Base-by-base conservation (phyloP, 2,888 invertebrate genomes). In the Diarsia brunnea region DNA sequence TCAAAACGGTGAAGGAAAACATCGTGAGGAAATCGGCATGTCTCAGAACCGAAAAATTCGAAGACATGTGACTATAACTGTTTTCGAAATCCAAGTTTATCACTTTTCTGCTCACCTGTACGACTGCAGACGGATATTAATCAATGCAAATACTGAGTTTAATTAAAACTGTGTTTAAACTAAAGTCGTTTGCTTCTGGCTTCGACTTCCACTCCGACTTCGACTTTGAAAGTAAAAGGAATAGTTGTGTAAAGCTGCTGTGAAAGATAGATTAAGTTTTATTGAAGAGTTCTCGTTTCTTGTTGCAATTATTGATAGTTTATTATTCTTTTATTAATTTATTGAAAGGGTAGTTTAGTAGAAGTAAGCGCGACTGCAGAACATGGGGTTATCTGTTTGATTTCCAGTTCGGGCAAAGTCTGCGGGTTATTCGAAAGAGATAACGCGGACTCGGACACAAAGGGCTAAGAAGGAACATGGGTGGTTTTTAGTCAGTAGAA, bases 51-150 rank as follows among this genome's bases (percentile, higher is more conserved):
- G n/a, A n/a, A n/a, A n/a, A n/a, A n/a, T n/a, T n/a, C n/a, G n/a
- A n/a, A n/a, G n/a, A n/a, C n/a, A n/a, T n/a, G n/a, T n/a, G n/a
- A n/a, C n/a, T n/a, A n/a, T n/a, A n/a, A n/a, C n/a, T n/a, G n/a
- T n/a, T n/a, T 38, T 38, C 47, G 16, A 47, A 47, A 47, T 53
- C 11, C 7, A 38, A 38, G 8, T 38, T 8, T 8, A 38, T 14
- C 73, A 75, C 69, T 80, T 78, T 21, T 72, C 27, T 0, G 0
- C 38, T 31, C 76, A 31, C 31, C 79, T 75, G 82, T 88, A 86
- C 80, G 60, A 1, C 43, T 61, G 73, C 79, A 86, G 88, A 88
- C 87, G 21, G 83, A 81, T 79, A 88, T 88, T 83, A 86, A 88
- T 88, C 85, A 86, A 84, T 79, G 85, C 79, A 81, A 86, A 84